Base-by-base conservation (phyloP, 2,797 vertebrate species). In the Brachymystax lenok region DNA sequence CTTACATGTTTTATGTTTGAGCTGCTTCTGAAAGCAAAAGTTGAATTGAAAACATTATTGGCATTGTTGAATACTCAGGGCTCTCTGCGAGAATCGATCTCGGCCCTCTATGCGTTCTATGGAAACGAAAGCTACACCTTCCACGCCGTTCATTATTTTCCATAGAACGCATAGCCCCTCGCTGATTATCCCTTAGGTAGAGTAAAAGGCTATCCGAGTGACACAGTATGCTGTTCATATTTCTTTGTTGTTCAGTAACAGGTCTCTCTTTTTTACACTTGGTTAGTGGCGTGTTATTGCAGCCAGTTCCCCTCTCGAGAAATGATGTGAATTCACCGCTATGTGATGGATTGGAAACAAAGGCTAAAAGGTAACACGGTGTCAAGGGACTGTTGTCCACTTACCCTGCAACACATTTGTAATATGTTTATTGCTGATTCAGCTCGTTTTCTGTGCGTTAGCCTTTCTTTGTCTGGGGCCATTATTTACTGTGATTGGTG, bases 291-390 rank as follows among this genome's bases (percentile, higher is more conserved):
- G 7, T 27, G 14, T 56, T 61, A 61, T n/a, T 59, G 35, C 30
- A 59, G 3, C 28, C 16, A 6, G 21, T 19, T 16, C 28, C 28
- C 30, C 27, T 17, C 56, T 64, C 71, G 59, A 56, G 59, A 68
- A 40, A 71, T 69, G 33, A 72, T 74, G 59, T 50, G 56, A 67
- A 77, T 61, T 73, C 72, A 77, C 77, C 59, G 61, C 73, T 64
- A 66, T 24, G 56, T 90, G 88, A 90, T 80, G 84, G 85, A 88
- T 90, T 50, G 77, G 79, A 77, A 75, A 82, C 54, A 68, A 73
- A 74, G 75, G 80, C 88, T 84, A 79, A 88, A 88, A 88, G 86
- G 88, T 90, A 81, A 84, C 78, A 80, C 79, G 78, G 82, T 79
- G 78, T 86, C 82, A 76, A 54, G 33, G 75, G 46, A 84, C 82